Evolutionary conservation across 2,797 vertebrate species (phyloP), one percentile per base, ranked within the genome.

Genomic region (Alauda arvensis): DNA sequence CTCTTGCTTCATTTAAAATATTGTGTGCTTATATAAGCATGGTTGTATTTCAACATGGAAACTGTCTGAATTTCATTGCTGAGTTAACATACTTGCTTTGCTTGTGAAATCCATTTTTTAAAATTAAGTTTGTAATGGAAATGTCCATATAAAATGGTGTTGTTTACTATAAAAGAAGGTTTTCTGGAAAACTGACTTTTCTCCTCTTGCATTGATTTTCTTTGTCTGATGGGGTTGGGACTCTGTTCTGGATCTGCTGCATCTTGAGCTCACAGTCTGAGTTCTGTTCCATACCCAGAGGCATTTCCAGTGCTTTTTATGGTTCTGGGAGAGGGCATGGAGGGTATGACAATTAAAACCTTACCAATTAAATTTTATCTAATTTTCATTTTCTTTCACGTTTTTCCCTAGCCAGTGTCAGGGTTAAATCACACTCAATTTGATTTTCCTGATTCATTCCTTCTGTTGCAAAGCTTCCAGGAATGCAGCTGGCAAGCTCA

Each of bases 401-500:
- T 74, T 85, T 76, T 74, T 17, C 57, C 49, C 89, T 43, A 67
- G 42, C 18, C 18, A 29, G 11, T 61, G 53, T 68, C 25, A 85
- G 61, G 40, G 46, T 18, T 89, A 87, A 87, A 71, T 88, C 71
- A 55, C 71, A 68, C 61, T 70, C 79, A 52, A 51, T 89, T 89
- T 77, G 42, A 48, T 82, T 85, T 89, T 89, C 63, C 65, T 85
- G 87, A 87, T 91, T 89, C 24, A 61, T 92, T 91, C 61, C 68
- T 84, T 86, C 71, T 86, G 75, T 85, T 90, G 80, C 74, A 84
- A 78, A 84, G 71, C 87, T 87, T 91, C 70, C 75, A 93, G 69
- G 61, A 89, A 87, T 90, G 83, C 37, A 42, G 34, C 29, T 83
- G 85, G 74, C 16, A 2, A 84, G 74, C 39, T 74, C 6, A 5